These are phyloP conservation scores for Colletes gigas DNA, from an alignment of 1,140 invertebrate species.

Conservation along the genomic window DNA sequence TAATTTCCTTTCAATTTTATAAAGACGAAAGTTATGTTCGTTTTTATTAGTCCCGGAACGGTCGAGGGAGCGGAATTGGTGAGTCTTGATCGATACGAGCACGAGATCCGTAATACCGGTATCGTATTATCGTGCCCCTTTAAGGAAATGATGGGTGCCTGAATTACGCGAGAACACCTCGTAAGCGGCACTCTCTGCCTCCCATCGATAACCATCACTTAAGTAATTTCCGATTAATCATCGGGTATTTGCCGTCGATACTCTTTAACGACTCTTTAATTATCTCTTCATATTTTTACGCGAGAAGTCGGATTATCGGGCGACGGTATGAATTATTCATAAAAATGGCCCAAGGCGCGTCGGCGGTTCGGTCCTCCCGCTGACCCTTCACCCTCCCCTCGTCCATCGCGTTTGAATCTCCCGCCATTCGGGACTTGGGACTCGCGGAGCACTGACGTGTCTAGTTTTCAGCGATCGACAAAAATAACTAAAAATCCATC, in stretches of 20 bases:
- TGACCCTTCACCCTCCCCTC: background rate
- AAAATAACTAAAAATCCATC: no score
- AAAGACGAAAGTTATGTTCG: no score
- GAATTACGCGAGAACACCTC: constrained; percentile 1
- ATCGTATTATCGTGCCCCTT: background rate
- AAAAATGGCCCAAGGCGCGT: background rate
- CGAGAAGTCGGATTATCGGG: background rate
- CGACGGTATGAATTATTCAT: constrained; percentile 45
- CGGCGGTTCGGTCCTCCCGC: no score
- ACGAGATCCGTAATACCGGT: background rate
- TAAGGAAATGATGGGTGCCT: background rate
- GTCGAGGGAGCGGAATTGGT: background rate
- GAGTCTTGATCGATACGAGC: background rate
- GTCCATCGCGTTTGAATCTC: background rate
- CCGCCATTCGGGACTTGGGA: background rate
- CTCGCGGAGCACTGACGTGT: no score
- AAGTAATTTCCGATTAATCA: constrained; percentile 48
- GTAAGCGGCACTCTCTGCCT: background rate
- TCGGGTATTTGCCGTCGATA: constrained; percentile 1
- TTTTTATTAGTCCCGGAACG: no score
- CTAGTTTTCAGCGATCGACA: no score
- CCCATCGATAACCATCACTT: constrained; percentile 14
- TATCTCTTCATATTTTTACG: constrained; percentile 34
- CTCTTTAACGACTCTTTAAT: constrained; percentile 38
- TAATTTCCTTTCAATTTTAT: no score